These are phyloP conservation scores for Meloe dianella DNA, from an alignment of 2,888 invertebrate genomes.

Conservation along the genomic window DNA sequence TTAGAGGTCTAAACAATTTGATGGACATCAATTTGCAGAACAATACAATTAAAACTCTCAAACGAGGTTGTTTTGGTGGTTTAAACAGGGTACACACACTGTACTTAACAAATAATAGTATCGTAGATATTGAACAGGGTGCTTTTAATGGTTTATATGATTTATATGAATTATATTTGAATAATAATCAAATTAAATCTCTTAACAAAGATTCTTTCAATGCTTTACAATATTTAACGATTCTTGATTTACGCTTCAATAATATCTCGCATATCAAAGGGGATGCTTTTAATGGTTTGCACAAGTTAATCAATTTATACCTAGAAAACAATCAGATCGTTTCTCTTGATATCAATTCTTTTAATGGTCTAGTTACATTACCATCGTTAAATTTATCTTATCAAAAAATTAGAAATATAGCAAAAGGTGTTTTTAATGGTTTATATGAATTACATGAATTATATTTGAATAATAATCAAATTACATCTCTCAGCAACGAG, in stretches of 20 bases:
- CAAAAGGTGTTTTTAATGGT: neutral
- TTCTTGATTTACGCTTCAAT: neutral
- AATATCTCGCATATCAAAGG: neutral
- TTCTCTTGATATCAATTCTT: neutral
- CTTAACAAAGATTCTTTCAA: slow-evolving; percentile 11
- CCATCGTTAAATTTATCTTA: neutral
- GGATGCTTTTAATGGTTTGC: neutral
- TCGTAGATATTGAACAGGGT: neutral
- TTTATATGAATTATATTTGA: neutral
- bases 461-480: neutral
- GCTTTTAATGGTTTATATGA: neutral
- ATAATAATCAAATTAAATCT: slow-evolving; percentile 8
- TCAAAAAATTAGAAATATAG: neutral
- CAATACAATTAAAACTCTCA: neutral
- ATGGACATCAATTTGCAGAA: slow-evolving; percentile 4
- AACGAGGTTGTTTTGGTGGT: slow-evolving; percentile 14
- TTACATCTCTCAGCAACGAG: neutral
- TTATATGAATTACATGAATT: neutral
- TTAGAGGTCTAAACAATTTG: neutral
- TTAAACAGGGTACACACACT: slow-evolving; percentile 3
- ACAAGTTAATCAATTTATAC: slow-evolving; percentile 10
- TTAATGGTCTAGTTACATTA: neutral
- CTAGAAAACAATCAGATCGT: slow-evolving; percentile 13
- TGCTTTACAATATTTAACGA: neutral
- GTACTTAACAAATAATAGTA: slow-evolving; percentile 15